Evolutionary conservation across 2,113 vertebrate species (phyloP).

Genomic region (Argyrosomus japonicus): DNA sequence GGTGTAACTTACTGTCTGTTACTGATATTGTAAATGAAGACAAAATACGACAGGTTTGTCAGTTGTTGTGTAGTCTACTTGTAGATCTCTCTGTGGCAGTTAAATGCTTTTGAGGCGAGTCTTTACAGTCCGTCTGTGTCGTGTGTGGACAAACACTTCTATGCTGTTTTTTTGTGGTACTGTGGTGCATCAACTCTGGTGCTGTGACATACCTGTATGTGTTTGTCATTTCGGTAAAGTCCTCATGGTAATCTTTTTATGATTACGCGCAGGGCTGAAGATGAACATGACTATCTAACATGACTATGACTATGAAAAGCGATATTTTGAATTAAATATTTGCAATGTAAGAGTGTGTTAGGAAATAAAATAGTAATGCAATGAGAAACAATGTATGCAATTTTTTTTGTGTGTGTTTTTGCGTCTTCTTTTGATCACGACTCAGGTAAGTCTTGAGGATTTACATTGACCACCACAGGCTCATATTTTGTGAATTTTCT

Average conservation of each 20-base stretch:
- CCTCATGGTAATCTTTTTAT: constrained; percentile 5
- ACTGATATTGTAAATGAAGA: neutral
- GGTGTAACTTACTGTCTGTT: constrained; percentile 30
- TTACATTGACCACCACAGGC: neutral
- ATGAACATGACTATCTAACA: neutral
- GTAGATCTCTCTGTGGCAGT: constrained; percentile 9
- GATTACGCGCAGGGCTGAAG: constrained; percentile 2
- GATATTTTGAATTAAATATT: constrained; percentile 4
- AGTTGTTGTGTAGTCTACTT: constrained; percentile 1
- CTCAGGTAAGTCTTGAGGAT: neutral
- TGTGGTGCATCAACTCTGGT: neutral
- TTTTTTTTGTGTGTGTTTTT: neutral
- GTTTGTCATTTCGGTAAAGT: constrained; percentile 19
- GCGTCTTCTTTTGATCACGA: neutral
- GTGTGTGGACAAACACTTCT: neutral
- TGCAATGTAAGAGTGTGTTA: constrained; percentile 17
- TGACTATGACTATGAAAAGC: neutral
- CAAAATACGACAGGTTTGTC: neutral
- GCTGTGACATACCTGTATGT: neutral
- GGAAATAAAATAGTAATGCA: constrained; percentile 64
- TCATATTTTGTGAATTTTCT: neutral
- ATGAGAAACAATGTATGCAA: constrained; percentile 13
- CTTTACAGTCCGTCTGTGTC: constrained; percentile 2
- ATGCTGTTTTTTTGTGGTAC: neutral
- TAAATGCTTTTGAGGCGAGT: neutral